Conservation (phyloP, 2,113 vertebrate genomes). For the Cephalophus harveyi region DNA sequence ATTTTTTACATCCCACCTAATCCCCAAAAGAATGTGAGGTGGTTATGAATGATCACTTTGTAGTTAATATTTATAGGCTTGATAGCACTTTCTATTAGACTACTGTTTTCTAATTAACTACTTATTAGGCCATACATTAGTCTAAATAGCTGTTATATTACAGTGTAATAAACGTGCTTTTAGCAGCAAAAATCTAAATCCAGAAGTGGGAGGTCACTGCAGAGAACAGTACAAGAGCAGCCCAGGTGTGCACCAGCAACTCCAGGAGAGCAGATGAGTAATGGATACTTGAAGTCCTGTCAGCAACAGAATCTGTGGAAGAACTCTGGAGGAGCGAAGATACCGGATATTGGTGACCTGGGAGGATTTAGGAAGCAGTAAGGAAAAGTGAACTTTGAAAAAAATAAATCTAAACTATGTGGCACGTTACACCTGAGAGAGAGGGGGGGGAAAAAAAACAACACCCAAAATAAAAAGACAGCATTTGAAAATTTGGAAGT, state of each 20-base stretch:
- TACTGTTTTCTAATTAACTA: constrained; percentile 38
- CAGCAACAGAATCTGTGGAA: constrained; percentile 76
- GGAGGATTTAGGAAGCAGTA: constrained; percentile 75
- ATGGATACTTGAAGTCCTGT: constrained; percentile 70
- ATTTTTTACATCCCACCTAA: constrained; percentile 38
- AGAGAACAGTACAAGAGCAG: constrained; percentile 73
- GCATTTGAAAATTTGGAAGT: constrained; percentile 51
- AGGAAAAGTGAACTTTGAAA: constrained; percentile 71
- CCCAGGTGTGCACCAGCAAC: constrained; percentile 69
- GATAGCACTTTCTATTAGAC: constrained; percentile 29
- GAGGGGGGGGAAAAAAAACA: neutral
- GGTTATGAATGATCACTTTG: constrained; percentile 42
- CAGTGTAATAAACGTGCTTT: constrained; percentile 57
- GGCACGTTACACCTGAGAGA: constrained; percentile 59
- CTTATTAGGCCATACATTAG: constrained; percentile 54
- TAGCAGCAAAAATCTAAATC: constrained; percentile 67
- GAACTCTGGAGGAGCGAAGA: constrained; percentile 74
- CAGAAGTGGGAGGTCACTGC: constrained; percentile 65
- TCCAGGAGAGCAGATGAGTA: constrained; percentile 69
- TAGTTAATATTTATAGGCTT: constrained; percentile 54
- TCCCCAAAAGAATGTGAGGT: neutral
- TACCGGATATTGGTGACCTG: constrained; percentile 74
- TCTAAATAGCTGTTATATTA: constrained; percentile 58
- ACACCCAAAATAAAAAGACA: constrained; percentile 51
- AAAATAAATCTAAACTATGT: constrained; percentile 63